Base-by-base conservation (phyloP, 2,113 vertebrate genomes). In the Fulmarus glacialis region DNA sequence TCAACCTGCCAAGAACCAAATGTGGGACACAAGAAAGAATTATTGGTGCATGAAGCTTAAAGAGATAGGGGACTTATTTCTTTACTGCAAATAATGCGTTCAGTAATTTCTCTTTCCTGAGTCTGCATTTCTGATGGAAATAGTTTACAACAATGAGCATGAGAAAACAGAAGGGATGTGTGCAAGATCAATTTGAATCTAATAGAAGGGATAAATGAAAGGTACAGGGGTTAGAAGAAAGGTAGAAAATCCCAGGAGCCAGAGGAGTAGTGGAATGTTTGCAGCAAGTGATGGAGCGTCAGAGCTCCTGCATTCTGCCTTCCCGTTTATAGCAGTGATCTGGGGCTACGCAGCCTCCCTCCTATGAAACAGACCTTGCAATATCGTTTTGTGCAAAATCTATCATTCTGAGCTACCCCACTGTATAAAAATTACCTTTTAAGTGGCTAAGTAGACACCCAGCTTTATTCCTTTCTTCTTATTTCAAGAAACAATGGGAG, bases 401-500 rank as follows among this genome's bases (percentile, higher is more conserved):
- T 66, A 83, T 85, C 93, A 87, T 64, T 95, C 56, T 53, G 84
- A 96, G 91, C 87, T 96, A 70, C 34, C 74, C 79, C 50, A 71
- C 89, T 94, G 84, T 77, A 96, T 87, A 97, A 94, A 96, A 94
- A 96, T 94, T 93, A 59, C 82, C 77, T 89, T 96, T 95, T 91
- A 94, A 96, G 96, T 95, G 93, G 93, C 84, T 96, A 95, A 97
- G 91, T 94, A 97, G 94, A 95, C 87, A 91, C 66, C n/a, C 82
- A 87, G 82, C 67, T 97, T 88, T 91, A 95, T 95, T 96, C 91
- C 83, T 89, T 96, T 97, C 94, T 96, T 95, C 87, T 93, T 93
- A 77, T 96, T 97, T 96, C 96, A 95, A 94, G 94, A 96, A 97
- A 96, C 95, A 97, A 97, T 82, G 59, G 82, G 87, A 96, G 87